These are phyloP conservation scores for Osmerus eperlanus DNA, from an alignment of 2,113 vertebrate genomes.

Conservation along the genomic window DNA sequence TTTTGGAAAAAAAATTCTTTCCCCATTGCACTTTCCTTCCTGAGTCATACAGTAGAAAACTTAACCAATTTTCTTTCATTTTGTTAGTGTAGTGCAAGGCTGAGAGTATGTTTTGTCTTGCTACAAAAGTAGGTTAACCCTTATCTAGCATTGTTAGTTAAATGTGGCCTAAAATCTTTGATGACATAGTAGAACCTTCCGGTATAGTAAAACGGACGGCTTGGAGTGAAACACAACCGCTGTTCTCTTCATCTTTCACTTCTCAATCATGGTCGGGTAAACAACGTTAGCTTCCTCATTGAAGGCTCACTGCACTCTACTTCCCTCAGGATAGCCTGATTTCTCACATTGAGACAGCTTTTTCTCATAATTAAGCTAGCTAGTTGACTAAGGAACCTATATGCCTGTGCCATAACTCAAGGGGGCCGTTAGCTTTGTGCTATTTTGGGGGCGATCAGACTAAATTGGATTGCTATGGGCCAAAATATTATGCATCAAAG, in stretches of 20 bases:
- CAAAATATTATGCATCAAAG: neutral
- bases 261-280: conserved; percentile 13
- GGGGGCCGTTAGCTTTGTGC: neutral
- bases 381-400: neutral
- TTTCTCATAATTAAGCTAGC: conserved; percentile 18
- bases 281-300: conserved; percentile 25
- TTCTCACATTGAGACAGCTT: conserved; percentile 3
- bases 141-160: neutral
- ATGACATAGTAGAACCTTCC: neutral
- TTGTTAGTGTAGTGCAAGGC: neutral
- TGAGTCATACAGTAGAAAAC: neutral
- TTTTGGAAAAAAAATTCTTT: neutral
- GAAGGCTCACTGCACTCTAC: neutral
- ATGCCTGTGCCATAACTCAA: conserved; percentile 2
- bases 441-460: neutral
- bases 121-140: neutral
- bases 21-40: neutral
- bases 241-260: conserved; percentile 7
- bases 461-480: conserved; percentile 12
- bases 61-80: neutral
- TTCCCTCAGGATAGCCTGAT: neutral
- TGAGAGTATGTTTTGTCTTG: neutral
- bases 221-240: neutral
- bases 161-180: too few relatives aligned
- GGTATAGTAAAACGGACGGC: neutral